These are phyloP conservation scores for Micoletzkya japonica DNA, from an alignment of 2,888 invertebrate species.

Conservation along the genomic window DNA sequence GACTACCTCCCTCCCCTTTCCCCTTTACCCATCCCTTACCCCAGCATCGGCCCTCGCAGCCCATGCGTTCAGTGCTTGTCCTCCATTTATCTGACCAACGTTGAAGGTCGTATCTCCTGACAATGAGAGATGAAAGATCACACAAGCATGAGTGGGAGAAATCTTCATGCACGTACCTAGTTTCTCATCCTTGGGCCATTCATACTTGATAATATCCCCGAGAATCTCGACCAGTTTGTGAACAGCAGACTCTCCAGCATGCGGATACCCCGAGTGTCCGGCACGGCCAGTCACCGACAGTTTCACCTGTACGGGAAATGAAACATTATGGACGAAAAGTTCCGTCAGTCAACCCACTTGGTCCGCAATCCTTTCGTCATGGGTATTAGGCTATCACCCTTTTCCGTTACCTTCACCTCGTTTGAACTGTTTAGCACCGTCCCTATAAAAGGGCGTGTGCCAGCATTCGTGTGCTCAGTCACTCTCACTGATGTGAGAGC, in stretches of 20 bases:
- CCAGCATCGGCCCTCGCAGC: slow-evolving; percentile 49
- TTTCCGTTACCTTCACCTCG: no score
- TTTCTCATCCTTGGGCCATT: slow-evolving; percentile 51
- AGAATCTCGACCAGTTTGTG: slow-evolving; percentile 54
- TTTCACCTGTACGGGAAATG: no score
- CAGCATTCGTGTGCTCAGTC: no score
- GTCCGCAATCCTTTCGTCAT: no score
- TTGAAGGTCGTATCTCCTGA: slow-evolving; percentile 57
- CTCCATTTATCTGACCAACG: slow-evolving; percentile 56
- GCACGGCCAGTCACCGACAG: slow-evolving; percentile 42
- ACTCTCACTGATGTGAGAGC: no score
- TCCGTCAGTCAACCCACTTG: no score
- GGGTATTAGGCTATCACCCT: no score
- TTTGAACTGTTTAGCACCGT: no score
- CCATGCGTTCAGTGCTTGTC: slow-evolving; percentile 59
- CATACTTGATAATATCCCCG: slow-evolving; percentile 40
- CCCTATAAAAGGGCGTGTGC: no score
- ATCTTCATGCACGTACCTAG: neutral
- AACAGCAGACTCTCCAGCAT: slow-evolving; percentile 54
- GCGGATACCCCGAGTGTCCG: slow-evolving; percentile 58
- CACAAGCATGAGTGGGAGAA: neutral
- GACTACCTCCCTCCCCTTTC: neutral
- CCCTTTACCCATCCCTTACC: neutral
- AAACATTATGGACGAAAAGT: neutral
- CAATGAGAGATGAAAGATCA: neutral